phyloP scores from a whole-genome alignment of 2,113 vertebrate genomes.

The Enhydra lutris region DNA sequence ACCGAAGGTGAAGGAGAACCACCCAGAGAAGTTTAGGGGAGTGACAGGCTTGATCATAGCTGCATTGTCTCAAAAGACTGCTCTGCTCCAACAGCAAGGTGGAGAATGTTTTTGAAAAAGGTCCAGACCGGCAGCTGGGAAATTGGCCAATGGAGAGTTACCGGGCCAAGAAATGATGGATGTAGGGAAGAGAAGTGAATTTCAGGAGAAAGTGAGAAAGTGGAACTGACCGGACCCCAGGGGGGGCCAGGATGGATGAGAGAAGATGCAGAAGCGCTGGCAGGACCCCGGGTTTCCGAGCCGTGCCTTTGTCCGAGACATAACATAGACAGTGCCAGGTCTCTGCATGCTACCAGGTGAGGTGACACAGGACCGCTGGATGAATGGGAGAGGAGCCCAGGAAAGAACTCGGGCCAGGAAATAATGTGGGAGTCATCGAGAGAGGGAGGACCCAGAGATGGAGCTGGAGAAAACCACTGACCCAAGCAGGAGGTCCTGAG shows the following conservation, averaged over 20 bases:
- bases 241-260: neutral
- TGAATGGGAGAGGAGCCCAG: neutral
- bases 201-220: neutral
- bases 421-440: neutral
- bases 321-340: neutral
- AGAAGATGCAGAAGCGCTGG: neutral
- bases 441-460: neutral
- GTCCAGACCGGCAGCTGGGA: neutral
- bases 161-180: neutral
- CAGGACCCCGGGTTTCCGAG: neutral
- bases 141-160: neutral
- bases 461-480: neutral
- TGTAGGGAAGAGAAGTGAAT: neutral
- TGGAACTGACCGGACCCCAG: accelerated
- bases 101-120: neutral
- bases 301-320: neutral
- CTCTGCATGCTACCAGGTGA: neutral
- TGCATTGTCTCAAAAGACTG: neutral
- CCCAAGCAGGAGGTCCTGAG: neutral
- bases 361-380: too few species aligned
- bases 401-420: neutral
- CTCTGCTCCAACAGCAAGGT: neutral
- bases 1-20: neutral
- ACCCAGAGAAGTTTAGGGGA: neutral
- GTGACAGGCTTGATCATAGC: neutral